These are phyloP conservation scores for Aeoliscus strigatus DNA, from an alignment of 2,797 vertebrate genomes.

Conservation along the genomic window DNA sequence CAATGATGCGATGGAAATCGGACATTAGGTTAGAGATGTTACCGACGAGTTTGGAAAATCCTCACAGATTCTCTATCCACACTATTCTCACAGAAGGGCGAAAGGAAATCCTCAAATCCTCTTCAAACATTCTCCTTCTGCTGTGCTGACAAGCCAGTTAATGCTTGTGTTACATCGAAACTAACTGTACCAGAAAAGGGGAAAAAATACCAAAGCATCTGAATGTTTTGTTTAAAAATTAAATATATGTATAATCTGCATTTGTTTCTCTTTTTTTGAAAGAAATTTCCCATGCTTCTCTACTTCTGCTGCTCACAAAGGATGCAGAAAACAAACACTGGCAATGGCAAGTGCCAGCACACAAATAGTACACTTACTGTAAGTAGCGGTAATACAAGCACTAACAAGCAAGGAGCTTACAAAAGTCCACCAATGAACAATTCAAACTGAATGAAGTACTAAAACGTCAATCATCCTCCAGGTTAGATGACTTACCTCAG, in stretches of 20 bases:
- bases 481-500: background rate
- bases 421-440: background rate
- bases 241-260: background rate
- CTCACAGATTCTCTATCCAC: too few species aligned
- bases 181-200: too few species aligned
- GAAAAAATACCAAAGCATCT: too few species aligned
- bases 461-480: background rate
- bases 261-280: background rate
- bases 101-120: constrained; percentile 6
- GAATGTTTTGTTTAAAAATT: too few species aligned
- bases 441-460: background rate
- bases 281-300: background rate
- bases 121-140: constrained; percentile 1
- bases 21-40: constrained; percentile 4
- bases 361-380: background rate
- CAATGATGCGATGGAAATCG: background rate
- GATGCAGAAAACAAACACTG: background rate
- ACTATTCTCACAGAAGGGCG: constrained; percentile 2
- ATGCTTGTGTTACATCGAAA: too few species aligned
- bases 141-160: background rate
- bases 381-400: background rate
- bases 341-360: background rate
- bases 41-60: background rate
- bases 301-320: constrained; percentile 1
- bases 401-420: constrained; percentile 1